Conservation (phyloP, 1,140 invertebrate species). For the Hyphantria cunea region DNA sequence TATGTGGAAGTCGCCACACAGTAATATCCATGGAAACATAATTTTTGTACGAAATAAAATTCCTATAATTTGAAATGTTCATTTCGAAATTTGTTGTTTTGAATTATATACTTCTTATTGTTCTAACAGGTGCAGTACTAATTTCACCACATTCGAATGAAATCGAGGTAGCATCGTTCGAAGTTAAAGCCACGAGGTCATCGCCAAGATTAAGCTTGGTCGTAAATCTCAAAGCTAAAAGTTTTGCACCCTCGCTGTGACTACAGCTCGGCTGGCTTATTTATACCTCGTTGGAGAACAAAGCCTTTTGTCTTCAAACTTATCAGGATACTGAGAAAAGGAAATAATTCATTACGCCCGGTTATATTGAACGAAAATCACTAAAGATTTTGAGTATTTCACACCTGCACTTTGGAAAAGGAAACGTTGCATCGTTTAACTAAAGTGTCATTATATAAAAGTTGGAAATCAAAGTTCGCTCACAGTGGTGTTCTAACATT, state of each 20-base stretch:
- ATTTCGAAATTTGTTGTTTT: too few relatives aligned
- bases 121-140: too few relatives aligned
- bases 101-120: too few relatives aligned
- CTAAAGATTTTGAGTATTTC: neutral
- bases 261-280: conserved; percentile 16
- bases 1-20: too few relatives aligned
- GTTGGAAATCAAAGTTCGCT: conserved; percentile 2
- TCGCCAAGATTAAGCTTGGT: conserved; percentile 6
- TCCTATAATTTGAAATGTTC: too few relatives aligned
- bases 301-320: conserved; percentile 23
- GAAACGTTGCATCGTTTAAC: neutral
- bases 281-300: conserved; percentile 20
- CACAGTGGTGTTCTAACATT: conserved; percentile 5
- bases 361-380: conserved; percentile 14
- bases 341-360: conserved; percentile 20
- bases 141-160: too few relatives aligned
- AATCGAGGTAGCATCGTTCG: too few relatives aligned
- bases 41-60: too few relatives aligned
- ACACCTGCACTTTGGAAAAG: neutral
- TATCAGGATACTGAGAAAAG: conserved; percentile 16
- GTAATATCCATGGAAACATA: neutral
- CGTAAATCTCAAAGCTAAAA: conserved; percentile 21
- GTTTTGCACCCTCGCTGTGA: conserved; percentile 18
- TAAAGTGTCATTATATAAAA: conserved; percentile 5
- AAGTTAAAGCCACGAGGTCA: conserved; percentile 4